Conservation (phyloP, 2,797 vertebrate species). For the Rhinoraja longicauda region DNA sequence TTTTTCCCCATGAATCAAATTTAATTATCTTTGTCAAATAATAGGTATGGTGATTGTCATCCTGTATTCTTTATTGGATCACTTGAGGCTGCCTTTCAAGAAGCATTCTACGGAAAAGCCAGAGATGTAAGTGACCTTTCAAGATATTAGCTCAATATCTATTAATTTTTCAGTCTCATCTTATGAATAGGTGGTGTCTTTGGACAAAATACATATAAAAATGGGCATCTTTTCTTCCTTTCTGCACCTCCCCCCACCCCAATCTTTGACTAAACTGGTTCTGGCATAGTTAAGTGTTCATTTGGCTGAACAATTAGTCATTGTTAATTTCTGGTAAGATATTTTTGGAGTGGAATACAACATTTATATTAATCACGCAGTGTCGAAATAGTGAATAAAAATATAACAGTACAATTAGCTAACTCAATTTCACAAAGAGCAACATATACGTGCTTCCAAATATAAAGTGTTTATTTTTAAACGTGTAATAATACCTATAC, state of each 20-base stretch:
- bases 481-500: background rate
- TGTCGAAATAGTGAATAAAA: background rate
- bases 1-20: background rate
- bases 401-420: background rate
- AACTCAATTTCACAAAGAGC: background rate
- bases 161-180: slow-evolving; percentile 23
- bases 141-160: slow-evolving; percentile 10
- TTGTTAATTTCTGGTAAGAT: background rate
- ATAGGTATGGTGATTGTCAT: slow-evolving; percentile 94
- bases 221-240: background rate
- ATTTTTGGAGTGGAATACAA: background rate
- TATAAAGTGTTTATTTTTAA: background rate
- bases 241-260: background rate
- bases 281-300: background rate
- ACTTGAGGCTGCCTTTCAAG: slow-evolving; percentile 97
- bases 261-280: background rate
- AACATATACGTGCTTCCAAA: background rate
- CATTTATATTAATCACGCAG: background rate
- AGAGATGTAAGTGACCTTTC: slow-evolving; percentile 84
- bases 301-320: background rate
- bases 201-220: background rate
- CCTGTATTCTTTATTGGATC: slow-evolving; percentile 98
- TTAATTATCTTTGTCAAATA: slow-evolving; percentile 48
- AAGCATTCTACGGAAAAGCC: slow-evolving; percentile 98
- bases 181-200: background rate